Evolutionary conservation across 2,888 invertebrate species (phyloP).

Genomic region (Caenorhabditis auriculariae): DNA sequence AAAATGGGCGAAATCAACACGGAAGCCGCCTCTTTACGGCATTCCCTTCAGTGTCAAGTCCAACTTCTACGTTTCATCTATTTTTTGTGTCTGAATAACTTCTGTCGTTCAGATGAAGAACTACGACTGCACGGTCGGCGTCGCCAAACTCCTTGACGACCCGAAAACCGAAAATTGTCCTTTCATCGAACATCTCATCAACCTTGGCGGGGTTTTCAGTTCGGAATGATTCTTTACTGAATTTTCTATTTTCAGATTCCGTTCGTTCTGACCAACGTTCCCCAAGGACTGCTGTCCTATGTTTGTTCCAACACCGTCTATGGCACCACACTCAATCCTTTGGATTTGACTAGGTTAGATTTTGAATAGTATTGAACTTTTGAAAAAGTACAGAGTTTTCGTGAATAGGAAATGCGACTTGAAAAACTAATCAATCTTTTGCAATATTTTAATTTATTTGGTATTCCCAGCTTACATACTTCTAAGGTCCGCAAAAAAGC

Average conservation of each 20-base stretch:
- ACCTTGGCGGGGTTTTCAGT: conserved; percentile 66
- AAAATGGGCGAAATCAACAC: conserved; percentile 10
- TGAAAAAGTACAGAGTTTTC: neutral
- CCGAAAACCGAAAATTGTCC: conserved; percentile 54
- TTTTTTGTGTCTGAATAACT: neutral
- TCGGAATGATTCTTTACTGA: neutral
- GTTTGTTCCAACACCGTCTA: conserved; percentile 65
- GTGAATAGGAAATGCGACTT: too few relatives aligned
- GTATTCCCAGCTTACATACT: too few relatives aligned
- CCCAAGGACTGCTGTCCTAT: conserved; percentile 48
- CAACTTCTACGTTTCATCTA: conserved; percentile 46
- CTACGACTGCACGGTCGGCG: conserved; percentile 63
- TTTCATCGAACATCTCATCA: conserved; percentile 48
- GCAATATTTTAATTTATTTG: too few relatives aligned
- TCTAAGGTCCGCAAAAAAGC: too few relatives aligned
- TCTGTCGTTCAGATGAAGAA: conserved; percentile 43
- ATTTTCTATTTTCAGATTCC: conserved; percentile 39
- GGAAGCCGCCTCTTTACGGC: conserved; percentile 58
- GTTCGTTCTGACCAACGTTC: conserved; percentile 66
- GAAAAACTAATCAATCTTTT: too few relatives aligned
- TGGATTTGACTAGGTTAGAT: conserved; percentile 48
- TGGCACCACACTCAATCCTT: conserved; percentile 66
- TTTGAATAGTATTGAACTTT: neutral
- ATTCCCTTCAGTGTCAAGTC: conserved; percentile 62
- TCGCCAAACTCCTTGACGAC: conserved; percentile 61